These are phyloP conservation scores for Arbacia lixula DNA, from an alignment of 53 echinoderm and acorn worm genomes.

Conservation along the genomic window DNA sequence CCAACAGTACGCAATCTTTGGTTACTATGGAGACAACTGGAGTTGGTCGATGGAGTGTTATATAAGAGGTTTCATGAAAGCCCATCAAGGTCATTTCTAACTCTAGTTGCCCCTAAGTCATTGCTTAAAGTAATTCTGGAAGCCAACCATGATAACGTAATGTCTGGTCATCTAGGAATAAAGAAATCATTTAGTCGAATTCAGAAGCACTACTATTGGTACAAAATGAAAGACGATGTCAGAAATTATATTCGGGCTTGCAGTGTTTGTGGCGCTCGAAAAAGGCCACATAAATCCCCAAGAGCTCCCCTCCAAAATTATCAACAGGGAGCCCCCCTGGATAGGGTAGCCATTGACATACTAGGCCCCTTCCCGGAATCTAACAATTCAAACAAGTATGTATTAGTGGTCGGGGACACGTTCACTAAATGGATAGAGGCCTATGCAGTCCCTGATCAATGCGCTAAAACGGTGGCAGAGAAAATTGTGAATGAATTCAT, in stretches of 20 bases:
- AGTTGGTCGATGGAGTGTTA: too few relatives aligned
- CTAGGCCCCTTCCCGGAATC: slow-evolving; percentile 52
- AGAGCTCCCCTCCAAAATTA: slow-evolving; percentile 27
- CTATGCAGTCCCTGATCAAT: slow-evolving; percentile 60
- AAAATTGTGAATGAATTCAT: slow-evolving; percentile 60
- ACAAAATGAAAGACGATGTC: slow-evolving; percentile 45
- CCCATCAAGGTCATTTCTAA: not conserved
- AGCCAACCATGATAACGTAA: slow-evolving; percentile 26
- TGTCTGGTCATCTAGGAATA: slow-evolving; percentile 61
- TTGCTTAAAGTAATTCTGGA: slow-evolving; percentile 24
- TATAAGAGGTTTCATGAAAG: too few relatives aligned
- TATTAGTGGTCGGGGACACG: slow-evolving; percentile 53
- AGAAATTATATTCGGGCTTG: slow-evolving; percentile 38
- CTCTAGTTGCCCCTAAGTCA: slow-evolving; percentile 15
- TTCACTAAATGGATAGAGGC: slow-evolving; percentile 67
- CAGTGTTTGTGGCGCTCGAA: slow-evolving; percentile 45
- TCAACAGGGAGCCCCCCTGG: slow-evolving; percentile 42
- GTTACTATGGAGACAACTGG: too few relatives aligned
- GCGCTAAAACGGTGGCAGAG: slow-evolving; percentile 37
- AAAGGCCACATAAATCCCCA: slow-evolving; percentile 18
- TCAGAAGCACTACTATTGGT: slow-evolving; percentile 55
- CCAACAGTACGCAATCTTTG: too few relatives aligned
- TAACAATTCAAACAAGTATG: slow-evolving; percentile 51
- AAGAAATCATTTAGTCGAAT: slow-evolving; percentile 49
- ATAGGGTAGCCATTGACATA: slow-evolving; percentile 33